Evolutionary conservation across 2,113 vertebrate species (phyloP), one percentile per base, ranked within the genome.

Genomic region (Nesoenas mayeri): DNA sequence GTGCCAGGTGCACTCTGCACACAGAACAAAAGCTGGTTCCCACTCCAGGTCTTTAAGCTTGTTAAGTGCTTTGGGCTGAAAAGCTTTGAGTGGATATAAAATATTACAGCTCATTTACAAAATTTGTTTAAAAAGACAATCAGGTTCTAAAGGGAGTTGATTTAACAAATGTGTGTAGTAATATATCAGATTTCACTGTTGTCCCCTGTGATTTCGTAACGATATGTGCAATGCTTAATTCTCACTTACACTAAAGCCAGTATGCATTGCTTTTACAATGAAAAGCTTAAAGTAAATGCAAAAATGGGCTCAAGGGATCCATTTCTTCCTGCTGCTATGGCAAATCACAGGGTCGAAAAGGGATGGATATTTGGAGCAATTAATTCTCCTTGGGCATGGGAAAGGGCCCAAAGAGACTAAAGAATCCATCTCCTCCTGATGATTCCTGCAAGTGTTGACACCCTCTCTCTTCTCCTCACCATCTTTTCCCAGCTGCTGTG

Each of bases 111-210:
- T 89, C 93, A 75, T 95, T 93, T 94, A 66, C 50, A 73, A 73
- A 91, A 95, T 94, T 92, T 95, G 87, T 96, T 97, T 95, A 24
- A 95, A 96, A 92, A 92, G 89, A 93, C 92, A 94, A 96, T 95
- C 73, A 61, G 57, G 65, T 91, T 95, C 91, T 96, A 92, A 91
- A 85, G 78, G 82, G 80, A 94, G 47, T 36, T 34, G 28, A 79
- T 91, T 95, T 67, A 85, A 89, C 81, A 67, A 77, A 79, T 80
- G 79, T 85, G 87, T 83, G 47, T 10, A 91, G 47, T 70, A 88
- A 87, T 91, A 75, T 54, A 82, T 89, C 78, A 77, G 29, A 89
- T 96, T 94, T 94, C 85, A 94, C 25, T 66, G 19, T 18, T 51
- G 71, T 69, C 81, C 87, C 85, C 2, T 3, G 62, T 89, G 93